A percentile compares a stretch with the other conserved stretches of the same genome.
Evolutionary conservation across 2,888 invertebrate genomes (phyloP).

Genomic region (Subacronicta megacephala): DNA sequence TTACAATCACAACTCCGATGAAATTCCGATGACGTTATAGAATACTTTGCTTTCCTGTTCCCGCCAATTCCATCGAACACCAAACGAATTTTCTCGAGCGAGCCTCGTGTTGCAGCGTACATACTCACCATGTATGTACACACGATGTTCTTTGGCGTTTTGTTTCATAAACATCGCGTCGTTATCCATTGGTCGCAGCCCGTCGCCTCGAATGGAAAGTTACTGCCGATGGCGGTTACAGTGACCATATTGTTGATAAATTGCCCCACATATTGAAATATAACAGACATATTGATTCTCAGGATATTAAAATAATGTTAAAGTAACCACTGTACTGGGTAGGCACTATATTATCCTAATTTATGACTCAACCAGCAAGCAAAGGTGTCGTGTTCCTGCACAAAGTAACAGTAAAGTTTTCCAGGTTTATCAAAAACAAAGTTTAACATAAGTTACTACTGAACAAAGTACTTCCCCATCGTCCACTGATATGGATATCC

Average conservation of each 20-base stretch:
- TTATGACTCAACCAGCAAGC: no score
- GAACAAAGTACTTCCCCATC: no score
- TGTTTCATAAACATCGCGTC: constrained; percentile 81
- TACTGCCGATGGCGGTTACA: constrained; percentile 50
- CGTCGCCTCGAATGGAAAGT: constrained; percentile 70
- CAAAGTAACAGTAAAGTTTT: no score
- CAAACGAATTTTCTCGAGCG: constrained; percentile 65
- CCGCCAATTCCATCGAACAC: constrained; percentile 21
- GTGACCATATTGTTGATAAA: constrained; percentile 37
- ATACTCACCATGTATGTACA: constrained; percentile 46
- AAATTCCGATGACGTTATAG: constrained; percentile 19
- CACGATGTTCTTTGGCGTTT: constrained; percentile 62
- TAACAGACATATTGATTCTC: constrained; percentile 21
- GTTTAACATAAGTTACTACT: no score
- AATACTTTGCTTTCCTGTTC: constrained; percentile 28
- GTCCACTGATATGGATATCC: no score
- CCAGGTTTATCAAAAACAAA: no score
- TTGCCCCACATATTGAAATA: constrained; percentile 38
- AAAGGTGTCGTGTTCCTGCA: no score
- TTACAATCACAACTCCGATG: constrained; percentile 3
- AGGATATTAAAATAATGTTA: constrained; percentile 6
- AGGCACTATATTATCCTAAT: no score
- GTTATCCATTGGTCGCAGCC: constrained; percentile 63
- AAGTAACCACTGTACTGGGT: not conserved
- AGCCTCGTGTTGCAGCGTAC: constrained; percentile 46